Evolutionary conservation across 2,888 invertebrate species (phyloP), one percentile per base, ranked within the genome.

Genomic region (Dastarcus helophoroides): DNA sequence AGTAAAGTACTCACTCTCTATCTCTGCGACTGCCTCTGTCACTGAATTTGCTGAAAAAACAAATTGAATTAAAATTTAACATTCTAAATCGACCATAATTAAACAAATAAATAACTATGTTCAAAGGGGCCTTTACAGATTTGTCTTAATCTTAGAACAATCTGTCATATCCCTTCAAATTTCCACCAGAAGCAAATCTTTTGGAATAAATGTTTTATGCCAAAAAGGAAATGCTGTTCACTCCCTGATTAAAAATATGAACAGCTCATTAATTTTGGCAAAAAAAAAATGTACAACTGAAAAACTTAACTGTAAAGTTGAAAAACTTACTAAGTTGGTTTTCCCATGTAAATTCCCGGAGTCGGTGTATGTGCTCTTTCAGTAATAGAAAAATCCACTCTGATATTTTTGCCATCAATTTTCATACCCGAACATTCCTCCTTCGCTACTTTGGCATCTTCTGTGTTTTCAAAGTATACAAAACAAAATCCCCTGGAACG

Each of bases 341-440:
- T 86, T 27, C 95, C 95, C 82, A 93, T 89, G 56, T 95, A 95
- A 46, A 94, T 83, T 33, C 95, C 95, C 4, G 95, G 95, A 3
- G 95, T 97, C 7, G 95, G 95, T 1, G 94, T 93, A 59, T 95
- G 95, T 6, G 95, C 89, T 35, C 94, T 73, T 63, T 90, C 82
- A 22, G 95, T 95, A 50, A 95, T 91, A 4, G 94, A 94, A 64
- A 76, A 95, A 63, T 94, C 95, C 5, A 95, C 94, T 44, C 95
- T 72, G 48, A 95, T 93, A 48, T 83, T 75, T 33, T 93, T 76
- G 0, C 88, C 88, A 62, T 94, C 93, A 29, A 97, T 83, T 64
- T 90, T 90, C 75, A 90, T 84, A 32, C 94, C 95, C 32, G 82
- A 79, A 53, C 91, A 91, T 48, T 85, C 77, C 51, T 94, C 90